Base-by-base conservation (phyloP, 2,888 invertebrate genomes). In the Tanytarsus gracilentus region DNA sequence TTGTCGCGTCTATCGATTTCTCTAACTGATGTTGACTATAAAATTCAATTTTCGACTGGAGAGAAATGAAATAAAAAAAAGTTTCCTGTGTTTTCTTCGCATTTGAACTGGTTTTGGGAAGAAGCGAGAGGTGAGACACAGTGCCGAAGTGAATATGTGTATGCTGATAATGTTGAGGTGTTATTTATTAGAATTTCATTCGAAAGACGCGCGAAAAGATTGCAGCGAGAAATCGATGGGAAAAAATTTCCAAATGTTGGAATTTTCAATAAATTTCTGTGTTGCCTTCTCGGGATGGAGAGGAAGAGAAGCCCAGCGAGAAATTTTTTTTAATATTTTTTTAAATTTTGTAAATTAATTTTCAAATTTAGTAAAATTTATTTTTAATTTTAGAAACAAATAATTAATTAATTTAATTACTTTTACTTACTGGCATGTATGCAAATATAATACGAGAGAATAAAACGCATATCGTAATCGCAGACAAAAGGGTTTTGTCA, bases 401-500 rank as follows among this genome's bases (percentile, higher is more conserved):
- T n/a, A n/a, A n/a, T n/a, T n/a, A n/a, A n/a, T n/a, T n/a, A n/a
- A n/a, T n/a, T n/a, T n/a, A n/a, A n/a, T n/a, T n/a, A n/a, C n/a
- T 6, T 8, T 30, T 30, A 9, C 30, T 30, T 6, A 9, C 6
- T 44, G 44, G 16, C 36, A 18, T 36, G 8, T 53, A 53, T 53
- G 53, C 53, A 53, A 53, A 53, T 53, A 25, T 8, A 36, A 53
- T 18, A 27, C 25, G 25, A 23, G 11, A 18, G 14, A 16, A 23
- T 29, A 27, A 29, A 27, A 29, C 51, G 51, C 51, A 51, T 51
- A 33, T 53, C 53, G 53, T 53, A 53, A 53, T 53, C 53, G 53
- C 53, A 53, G 53, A 53, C 53, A 53, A 53, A 53, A 53, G 53
- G 53, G 53, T 53, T 53, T 53, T 53, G 53, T 53, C 53, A 53